Evolutionary conservation across 2,888 invertebrate species (phyloP).

Genomic region (Petrophora chlorosata): DNA sequence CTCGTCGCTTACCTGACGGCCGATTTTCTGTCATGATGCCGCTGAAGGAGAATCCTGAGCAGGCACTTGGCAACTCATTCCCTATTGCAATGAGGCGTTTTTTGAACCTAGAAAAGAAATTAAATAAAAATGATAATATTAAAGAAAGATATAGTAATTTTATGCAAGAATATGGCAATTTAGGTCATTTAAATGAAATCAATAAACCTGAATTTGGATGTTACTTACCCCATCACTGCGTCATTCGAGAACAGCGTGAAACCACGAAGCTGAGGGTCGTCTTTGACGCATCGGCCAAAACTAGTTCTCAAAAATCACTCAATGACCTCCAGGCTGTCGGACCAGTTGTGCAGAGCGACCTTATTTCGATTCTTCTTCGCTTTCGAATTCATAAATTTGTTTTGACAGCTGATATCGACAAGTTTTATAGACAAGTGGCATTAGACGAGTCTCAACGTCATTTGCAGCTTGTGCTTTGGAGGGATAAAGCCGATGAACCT

Average conservation of each 20-base stretch:
- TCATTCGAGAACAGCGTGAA: slow-evolving; percentile 27
- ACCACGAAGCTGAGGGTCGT: slow-evolving; percentile 40
- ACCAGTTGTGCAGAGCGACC: slow-evolving; percentile 25
- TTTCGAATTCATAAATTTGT: slow-evolving; percentile 29
- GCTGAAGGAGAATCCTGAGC: background rate
- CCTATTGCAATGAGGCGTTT: slow-evolving; percentile 3
- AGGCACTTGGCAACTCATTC: slow-evolving; percentile 1
- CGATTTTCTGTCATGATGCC: slow-evolving; percentile 7
- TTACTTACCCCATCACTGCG: slow-evolving; percentile 39
- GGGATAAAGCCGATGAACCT: slow-evolving; percentile 20
- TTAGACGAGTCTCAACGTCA: slow-evolving; percentile 24
- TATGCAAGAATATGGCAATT: slow-evolving; percentile 2
- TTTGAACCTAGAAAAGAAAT: background rate
- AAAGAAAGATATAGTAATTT: slow-evolving; percentile 9
- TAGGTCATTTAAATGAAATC: slow-evolving; percentile 1
- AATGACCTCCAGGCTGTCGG: slow-evolving; percentile 28
- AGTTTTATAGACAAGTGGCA: slow-evolving; percentile 28
- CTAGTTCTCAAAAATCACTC: slow-evolving; percentile 19
- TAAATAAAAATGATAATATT: background rate
- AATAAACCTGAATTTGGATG: slow-evolving; percentile 11
- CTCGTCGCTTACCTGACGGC: background rate
- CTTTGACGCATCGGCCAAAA: slow-evolving; percentile 33
- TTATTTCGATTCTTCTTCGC: slow-evolving; percentile 24
- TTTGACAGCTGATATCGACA: slow-evolving; percentile 28
- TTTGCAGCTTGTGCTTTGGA: slow-evolving; percentile 32